Evolutionary conservation across 1,140 invertebrate species (phyloP).

Genomic region (Cydia amplana): DNA sequence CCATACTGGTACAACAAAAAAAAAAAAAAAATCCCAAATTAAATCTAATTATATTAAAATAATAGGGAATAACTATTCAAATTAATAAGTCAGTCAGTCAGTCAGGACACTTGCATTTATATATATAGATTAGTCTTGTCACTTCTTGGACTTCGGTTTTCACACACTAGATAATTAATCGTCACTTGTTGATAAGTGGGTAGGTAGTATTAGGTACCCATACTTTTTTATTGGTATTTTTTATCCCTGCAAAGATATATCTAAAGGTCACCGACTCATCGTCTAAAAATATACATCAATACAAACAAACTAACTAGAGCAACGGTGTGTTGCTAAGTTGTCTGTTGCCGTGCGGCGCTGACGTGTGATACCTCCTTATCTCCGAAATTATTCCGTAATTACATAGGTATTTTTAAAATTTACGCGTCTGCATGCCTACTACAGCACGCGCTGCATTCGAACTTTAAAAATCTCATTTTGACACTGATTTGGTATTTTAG

Average conservation of each 20-base stretch:
- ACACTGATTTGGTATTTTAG: no score
- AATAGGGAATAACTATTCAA: no score
- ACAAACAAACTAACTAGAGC: constrained; percentile 22
- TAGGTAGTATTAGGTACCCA: no score
- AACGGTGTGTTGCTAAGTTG: constrained; percentile 6
- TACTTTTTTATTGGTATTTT: neutral
- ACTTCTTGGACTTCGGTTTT: neutral
- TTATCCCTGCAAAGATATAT: neutral
- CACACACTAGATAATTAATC: neutral
- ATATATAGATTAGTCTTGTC: constrained; percentile 6
- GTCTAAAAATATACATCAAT: neutral
- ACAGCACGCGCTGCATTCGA: no score
- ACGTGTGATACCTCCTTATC: neutral
- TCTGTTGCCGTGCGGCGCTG: neutral
- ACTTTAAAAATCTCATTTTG: no score
- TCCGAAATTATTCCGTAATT: neutral
- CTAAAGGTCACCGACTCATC: neutral
- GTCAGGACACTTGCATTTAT: no score
- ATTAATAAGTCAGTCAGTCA: no score
- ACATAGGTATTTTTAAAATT: neutral
- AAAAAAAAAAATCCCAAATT: no score
- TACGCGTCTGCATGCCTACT: no score
- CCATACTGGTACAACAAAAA: no score
- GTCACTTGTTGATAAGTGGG: neutral
- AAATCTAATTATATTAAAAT: no score